These are phyloP conservation scores for Limanda limanda DNA, from an alignment of 2,113 vertebrate genomes.

Conservation along the genomic window DNA sequence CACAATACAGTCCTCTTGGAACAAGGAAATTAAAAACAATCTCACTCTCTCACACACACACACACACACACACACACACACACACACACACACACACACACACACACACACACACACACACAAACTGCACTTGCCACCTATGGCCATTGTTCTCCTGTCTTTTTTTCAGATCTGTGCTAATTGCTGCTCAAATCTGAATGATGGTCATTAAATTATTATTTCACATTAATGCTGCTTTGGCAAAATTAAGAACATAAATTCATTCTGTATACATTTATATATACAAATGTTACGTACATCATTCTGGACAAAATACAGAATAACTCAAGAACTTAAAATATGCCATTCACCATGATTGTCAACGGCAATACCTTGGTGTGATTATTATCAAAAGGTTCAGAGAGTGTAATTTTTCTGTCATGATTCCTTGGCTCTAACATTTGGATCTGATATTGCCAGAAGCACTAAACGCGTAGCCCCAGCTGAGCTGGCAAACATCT, in stretches of 20 bases:
- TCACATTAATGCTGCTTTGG: slow-evolving; percentile 20
- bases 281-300: background rate
- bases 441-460: slow-evolving; percentile 25
- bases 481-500: slow-evolving; percentile 52
- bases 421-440: slow-evolving; percentile 22
- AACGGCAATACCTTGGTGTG: background rate
- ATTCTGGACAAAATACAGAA: background rate
- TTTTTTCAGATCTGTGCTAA: background rate
- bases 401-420: background rate
- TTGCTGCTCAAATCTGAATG: background rate
- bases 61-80: too few relatives aligned
- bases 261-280: background rate
- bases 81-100: slow-evolving; percentile 11
- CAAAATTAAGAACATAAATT: background rate
- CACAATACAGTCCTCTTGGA: background rate
- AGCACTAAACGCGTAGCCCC: background rate
- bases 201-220: slow-evolving; percentile 5
- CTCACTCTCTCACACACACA: too few relatives aligned
- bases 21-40: too few relatives aligned
- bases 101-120: background rate
- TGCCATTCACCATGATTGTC: background rate
- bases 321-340: too few relatives aligned
- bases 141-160: slow-evolving; percentile 29
- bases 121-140: slow-evolving; percentile 16
- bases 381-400: background rate